Base-by-base conservation (phyloP, 1,140 invertebrate species). In the Drosophila lini region DNA sequence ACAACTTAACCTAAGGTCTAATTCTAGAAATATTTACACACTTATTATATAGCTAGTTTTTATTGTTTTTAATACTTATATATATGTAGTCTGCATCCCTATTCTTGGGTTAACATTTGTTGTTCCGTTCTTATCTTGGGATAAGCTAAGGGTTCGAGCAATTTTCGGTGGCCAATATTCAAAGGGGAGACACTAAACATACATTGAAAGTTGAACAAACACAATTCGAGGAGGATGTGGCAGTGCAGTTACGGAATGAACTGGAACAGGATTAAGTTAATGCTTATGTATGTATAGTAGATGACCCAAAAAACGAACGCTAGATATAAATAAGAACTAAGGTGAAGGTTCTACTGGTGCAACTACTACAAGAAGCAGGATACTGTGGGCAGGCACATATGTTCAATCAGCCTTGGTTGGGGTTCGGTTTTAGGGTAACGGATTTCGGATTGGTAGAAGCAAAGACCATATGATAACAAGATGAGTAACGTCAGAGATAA, bases 191-290 rank as follows among this genome's bases (percentile, higher is more conserved):
- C 62, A 77, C 68, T 64, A 50, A 73, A 73, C 65, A 76, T 61
- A 84, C 45, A 74, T 74, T 74, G 47, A 67, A 56, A 59, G 47
- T 78, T 74, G 62, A 88, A 88, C 83, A 88, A 88, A 88, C 83
- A 88, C 83, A 88, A 88, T 88, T 83, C 36, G 44, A 77, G 74
- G 52, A 74, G 45, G 56, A 48, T 47, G 64, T 69, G 64, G 45
- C 13, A 61, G 56, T 74, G 68, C 70, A 41, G 22, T 57, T 41
- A 70, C 42, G 68, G 34, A 58, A 71, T 71, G 65, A 56, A 64
- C 42, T 56, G 38, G 45, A 70, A 25, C 45, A 45, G 16, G 34
- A 68, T 70, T 58, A 63, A 48, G 42, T 79, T 36, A 19, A 71
- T 70, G 68, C 64, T 48, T 50, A 47, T 53, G 50, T 3, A 31